phyloP scores from a whole-genome alignment of 2,888 invertebrate species.

The Watsonalla binaria region DNA sequence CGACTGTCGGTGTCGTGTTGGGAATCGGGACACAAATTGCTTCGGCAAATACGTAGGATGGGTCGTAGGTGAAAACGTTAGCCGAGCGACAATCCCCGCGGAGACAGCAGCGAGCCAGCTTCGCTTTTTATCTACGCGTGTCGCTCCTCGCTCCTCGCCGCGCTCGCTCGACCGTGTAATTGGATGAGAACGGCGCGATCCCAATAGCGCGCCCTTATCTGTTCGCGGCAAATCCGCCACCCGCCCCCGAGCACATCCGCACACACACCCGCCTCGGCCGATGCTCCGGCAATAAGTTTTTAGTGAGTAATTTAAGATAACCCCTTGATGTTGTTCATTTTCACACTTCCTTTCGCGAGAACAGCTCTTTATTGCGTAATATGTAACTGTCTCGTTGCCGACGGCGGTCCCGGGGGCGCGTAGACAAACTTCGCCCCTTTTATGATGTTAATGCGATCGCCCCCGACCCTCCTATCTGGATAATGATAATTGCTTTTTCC shows the following conservation, averaged over 20 bases:
- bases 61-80: constrained; percentile 70
- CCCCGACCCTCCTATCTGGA: constrained; percentile 70
- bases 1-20: constrained; percentile 19
- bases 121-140: constrained; percentile 64
- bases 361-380: constrained; percentile 79
- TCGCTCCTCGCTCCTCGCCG: constrained; percentile 65
- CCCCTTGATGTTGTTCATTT: constrained; percentile 79
- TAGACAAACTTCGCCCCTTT: constrained; percentile 70
- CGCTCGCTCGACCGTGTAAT: constrained; percentile 78
- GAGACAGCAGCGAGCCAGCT: constrained; percentile 65
- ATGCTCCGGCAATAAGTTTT: constrained; percentile 72
- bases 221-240: constrained; percentile 73
- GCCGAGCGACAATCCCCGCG: constrained; percentile 73
- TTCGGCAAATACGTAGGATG: constrained; percentile 43
- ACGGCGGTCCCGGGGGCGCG: constrained; percentile 69
- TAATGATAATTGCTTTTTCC: constrained; percentile 78
- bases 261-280: constrained; percentile 37
- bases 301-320: constrained; percentile 79
- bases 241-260: constrained; percentile 21
- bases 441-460: constrained; percentile 77
- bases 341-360: constrained; percentile 79
- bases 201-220: constrained; percentile 78
- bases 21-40: constrained; percentile 37
- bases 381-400: constrained; percentile 75
- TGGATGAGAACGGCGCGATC: constrained; percentile 78